Evolutionary conservation across 2,888 invertebrate species (phyloP).

Genomic region (Micropterix aruncella): DNA sequence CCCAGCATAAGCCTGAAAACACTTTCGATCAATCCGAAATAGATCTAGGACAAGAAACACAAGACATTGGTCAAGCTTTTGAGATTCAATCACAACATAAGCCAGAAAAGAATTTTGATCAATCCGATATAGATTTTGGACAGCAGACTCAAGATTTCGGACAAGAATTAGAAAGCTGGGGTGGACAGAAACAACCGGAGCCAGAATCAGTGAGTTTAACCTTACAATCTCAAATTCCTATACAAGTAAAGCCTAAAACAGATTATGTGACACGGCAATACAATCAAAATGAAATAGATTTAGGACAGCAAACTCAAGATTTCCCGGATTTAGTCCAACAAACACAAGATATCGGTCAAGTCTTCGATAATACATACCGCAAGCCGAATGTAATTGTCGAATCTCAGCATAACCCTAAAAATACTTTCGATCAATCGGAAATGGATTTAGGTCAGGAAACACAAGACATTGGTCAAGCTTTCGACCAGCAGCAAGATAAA

Average conservation of each 20-base stretch:
- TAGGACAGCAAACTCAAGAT: conserved; percentile 7
- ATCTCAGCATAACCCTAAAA: no score
- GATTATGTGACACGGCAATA: no score
- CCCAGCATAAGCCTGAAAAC: no score
- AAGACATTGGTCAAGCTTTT: conserved; percentile 8
- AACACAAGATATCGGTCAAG: conserved; percentile 13
- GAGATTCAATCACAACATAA: conserved; percentile 8
- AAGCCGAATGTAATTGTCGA: no score
- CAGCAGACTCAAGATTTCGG: conserved; percentile 17
- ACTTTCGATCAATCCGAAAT: conserved; percentile 8
- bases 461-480: conserved; percentile 11
- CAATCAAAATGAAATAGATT: conserved; percentile 7
- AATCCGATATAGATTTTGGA: no score
- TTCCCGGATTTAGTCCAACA: conserved; percentile 15
- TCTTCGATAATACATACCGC: no score
- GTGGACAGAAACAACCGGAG: no score
- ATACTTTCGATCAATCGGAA: no score
- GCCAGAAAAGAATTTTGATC: conserved; percentile 7
- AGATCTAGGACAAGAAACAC: conserved; percentile 13
- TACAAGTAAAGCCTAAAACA: no score
- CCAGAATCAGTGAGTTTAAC: no score
- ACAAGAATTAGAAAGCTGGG: no score
- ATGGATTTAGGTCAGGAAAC: conserved; percentile 10
- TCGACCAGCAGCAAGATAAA: conserved; percentile 4
- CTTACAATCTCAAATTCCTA: no score